Evolutionary conservation across 1,140 invertebrate genomes (phyloP), one percentile per base, ranked within the genome.

Genomic region (Drosophila oshimai): DNA sequence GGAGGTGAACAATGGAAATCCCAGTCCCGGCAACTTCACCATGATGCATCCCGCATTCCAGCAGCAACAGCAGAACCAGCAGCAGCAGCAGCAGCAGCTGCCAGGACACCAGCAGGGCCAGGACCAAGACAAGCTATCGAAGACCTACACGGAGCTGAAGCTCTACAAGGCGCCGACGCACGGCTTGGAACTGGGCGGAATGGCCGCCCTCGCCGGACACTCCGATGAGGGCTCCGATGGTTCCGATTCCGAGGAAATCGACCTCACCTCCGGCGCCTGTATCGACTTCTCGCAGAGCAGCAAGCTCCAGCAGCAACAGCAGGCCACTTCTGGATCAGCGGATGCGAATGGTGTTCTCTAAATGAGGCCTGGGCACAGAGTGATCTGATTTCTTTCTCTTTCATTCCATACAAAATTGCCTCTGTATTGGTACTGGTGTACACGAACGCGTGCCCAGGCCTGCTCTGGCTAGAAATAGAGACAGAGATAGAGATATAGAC

Each of bases 11-110:
- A 62, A 42, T 36, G 64, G 33, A n/a, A n/a, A n/a, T n/a, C 45
- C 37, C 37, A 42, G 53, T 36, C 55, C 54, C 4, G 36, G 34
- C n/a, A 77, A 51, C 49, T 89, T 91, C 37, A 91, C 90, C 29
- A 90, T 91, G 89, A 91, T 91, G 90, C 90, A 91, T 79, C 84
- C 89, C 22, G 89, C 90, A 6, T 91, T 91, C 55, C 90, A 90
- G 47, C 75, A 74, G 20, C 83, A 87, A 4, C 78, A 74, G 15
- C 71, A 79, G 6, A n/a, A n/a, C n/a, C 67, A 71, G 18, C 61
- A 71, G 2, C 64, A 77, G n/a, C 72, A 73, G 18, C 68, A 46
- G n/a, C 72, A 34, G 7, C 55, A 62, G 18, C 49, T 41, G 28
- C 34, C 58, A 18, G 49, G 24, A 42, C 58, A 34, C 3, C 12